Conservation (phyloP, 1,140 invertebrate species). For the Drosophila lini region DNA sequence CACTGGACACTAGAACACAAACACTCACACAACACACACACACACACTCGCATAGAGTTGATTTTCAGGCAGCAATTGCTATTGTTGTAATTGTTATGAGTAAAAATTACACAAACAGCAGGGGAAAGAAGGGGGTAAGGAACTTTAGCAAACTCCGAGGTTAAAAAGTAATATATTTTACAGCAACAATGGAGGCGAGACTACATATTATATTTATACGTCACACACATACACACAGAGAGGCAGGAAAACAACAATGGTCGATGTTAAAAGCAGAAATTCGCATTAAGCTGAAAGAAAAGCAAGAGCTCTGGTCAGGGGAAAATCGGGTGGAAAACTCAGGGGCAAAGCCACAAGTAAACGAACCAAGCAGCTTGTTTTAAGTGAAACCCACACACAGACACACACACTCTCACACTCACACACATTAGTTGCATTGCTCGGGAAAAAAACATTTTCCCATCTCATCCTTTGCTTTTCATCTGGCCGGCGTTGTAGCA, state of each 20-base stretch:
- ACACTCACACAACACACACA: neutral
- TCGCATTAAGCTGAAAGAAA: conserved; percentile 80
- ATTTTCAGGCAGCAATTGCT: conserved; percentile 67
- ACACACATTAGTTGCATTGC: conserved; percentile 40
- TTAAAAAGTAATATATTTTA: conserved; percentile 80
- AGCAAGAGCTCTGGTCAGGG: conserved; percentile 56
- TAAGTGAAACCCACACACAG: conserved; percentile 49
- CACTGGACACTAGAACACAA: conserved; percentile 12
- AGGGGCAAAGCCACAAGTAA: conserved; percentile 73
- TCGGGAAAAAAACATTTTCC: conserved; percentile 24
- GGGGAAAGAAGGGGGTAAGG: neutral
- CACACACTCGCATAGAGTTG: conserved; percentile 42
- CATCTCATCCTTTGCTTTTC: conserved; percentile 41
- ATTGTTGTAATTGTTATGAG: conserved; percentile 79
- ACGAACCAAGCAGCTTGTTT: conserved; percentile 76
- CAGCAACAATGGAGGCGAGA: conserved; percentile 69
- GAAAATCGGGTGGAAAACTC: neutral
- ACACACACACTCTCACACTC: conserved; percentile 3
- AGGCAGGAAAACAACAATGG: conserved; percentile 53
- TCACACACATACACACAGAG: conserved; percentile 31
- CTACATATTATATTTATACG: conserved; percentile 80
- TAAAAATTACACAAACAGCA: conserved; percentile 61
- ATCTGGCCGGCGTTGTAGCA: conserved; percentile 68
- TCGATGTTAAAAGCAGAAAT: conserved; percentile 78
- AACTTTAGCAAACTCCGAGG: conserved; percentile 32